Evolutionary conservation across 1,140 invertebrate genomes (phyloP).

Genomic region (Lordiphosa clarofinis): DNA sequence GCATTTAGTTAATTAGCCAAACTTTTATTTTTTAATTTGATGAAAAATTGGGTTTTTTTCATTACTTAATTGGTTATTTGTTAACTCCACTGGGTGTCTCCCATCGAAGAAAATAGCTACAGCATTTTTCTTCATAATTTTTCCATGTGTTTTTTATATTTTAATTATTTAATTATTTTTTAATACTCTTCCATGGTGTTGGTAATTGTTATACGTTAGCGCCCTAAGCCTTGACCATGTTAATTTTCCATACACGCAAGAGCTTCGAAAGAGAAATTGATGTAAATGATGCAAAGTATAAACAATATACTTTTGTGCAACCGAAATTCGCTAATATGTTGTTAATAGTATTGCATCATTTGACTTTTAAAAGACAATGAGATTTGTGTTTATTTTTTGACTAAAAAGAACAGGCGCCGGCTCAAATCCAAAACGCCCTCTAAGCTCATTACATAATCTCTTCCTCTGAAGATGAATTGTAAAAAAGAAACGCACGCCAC

Average conservation of each 20-base stretch:
- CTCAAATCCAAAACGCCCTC: background rate
- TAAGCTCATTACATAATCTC: conserved; percentile 3
- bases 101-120: conserved; percentile 15
- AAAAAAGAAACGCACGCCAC: conserved; percentile 36
- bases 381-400: conserved; percentile 12
- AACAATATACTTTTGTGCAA: conserved; percentile 27
- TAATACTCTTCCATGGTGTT: conserved; percentile 20
- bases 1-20: too few species aligned
- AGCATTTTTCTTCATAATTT: conserved; percentile 23
- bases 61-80: too few species aligned
- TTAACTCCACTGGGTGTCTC: conserved; percentile 15
- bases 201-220: conserved; percentile 32
- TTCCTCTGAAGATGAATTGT: conserved; percentile 6
- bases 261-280: conserved; percentile 48
- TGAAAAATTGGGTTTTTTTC: too few species aligned
- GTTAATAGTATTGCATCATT: conserved; percentile 40
- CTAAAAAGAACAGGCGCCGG: conserved; percentile 22
- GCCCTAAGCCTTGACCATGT: conserved; percentile 56
- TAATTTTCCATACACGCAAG: conserved; percentile 50
- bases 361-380: conserved; percentile 27
- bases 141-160: conserved; percentile 22
- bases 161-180: conserved; percentile 58
- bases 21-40: too few species aligned
- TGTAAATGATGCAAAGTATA: conserved; percentile 32
- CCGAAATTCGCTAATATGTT: conserved; percentile 20